These are phyloP conservation scores for Acrobasis suavella DNA, from an alignment of 2,888 invertebrate genomes.

Conservation along the genomic window DNA sequence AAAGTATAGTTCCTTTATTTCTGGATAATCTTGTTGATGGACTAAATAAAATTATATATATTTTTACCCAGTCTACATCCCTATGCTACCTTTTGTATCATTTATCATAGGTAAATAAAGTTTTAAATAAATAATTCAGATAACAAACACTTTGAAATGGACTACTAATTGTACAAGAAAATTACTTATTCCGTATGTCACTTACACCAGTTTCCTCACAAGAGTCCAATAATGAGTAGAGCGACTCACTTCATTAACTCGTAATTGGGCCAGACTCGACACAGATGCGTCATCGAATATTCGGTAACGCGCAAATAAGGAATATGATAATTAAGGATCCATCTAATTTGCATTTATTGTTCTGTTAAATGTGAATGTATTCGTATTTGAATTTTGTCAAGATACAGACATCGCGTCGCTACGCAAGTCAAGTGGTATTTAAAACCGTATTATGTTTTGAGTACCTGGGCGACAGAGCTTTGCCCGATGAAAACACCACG, in stretches of 20 bases:
- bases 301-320: conserved; percentile 21
- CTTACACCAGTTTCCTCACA: background rate
- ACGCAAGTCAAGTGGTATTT: too few species aligned
- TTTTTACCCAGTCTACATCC: too few species aligned
- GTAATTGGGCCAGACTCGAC: conserved; percentile 34
- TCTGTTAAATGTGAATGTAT: conserved; percentile 1
- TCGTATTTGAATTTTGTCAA: background rate
- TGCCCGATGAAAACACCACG: too few species aligned
- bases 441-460: too few species aligned
- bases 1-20: too few species aligned
- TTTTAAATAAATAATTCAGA: too few species aligned
- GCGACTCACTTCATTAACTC: conserved; percentile 32
- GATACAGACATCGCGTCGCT: background rate
- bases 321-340: conserved; percentile 30
- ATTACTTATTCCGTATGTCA: conserved; percentile 4
- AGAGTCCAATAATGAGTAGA: conserved; percentile 33
- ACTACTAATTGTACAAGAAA: conserved; percentile 8
- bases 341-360: conserved; percentile 27
- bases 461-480: too few species aligned
- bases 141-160: background rate
- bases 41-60: too few species aligned
- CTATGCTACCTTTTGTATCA: background rate
- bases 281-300: conserved; percentile 32
- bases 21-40: too few species aligned
- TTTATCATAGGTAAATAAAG: background rate